Evolutionary conservation across 2,797 vertebrate genomes (phyloP), one percentile per base, ranked within the genome.

Genomic region (Esox masquinongy): DNA sequence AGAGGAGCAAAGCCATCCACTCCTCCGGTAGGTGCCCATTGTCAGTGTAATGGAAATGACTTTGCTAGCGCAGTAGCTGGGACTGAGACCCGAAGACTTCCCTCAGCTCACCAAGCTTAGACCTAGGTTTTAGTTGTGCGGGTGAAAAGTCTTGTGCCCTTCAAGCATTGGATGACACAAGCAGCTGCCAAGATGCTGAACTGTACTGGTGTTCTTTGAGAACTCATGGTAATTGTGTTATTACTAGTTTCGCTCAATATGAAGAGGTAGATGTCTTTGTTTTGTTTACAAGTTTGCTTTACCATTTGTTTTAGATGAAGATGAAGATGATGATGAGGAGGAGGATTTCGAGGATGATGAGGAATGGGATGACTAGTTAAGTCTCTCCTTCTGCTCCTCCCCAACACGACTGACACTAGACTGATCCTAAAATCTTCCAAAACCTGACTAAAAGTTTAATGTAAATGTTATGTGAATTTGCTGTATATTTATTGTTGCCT

Each of bases 1-100:
- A 97, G 94, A 97, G 98, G 95, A 98, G 96, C 95, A 97, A 97
- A 96, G 98, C 96, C 96, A 99, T 99, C 95, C 98, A 98, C 94
- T 99, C 97, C 92, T 99, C 97, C 93, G 98, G 98, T 99, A 84
- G 3, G 74, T 22, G 24, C 39, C 14, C 17, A 26, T 51, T n/a
- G 11, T 9, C 24, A 47, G n/a, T 43, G 67, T 66, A 24, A 66
- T 66, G 63, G 63, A 66, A 56, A n/a, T 22, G 19, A 56, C n/a
- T 56, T 22, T 22, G n/a, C n/a, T 56, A 2, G n/a, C 2, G 19
- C 2, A 56, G n/a, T 56, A n/a, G n/a, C 51, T n/a, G 19, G 19
- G 19, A 19, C 51, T n/a, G 19, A 8, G 7, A 19, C 53, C 53
- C 5, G 8, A 56, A 56, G 19, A 11, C 53, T 22, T 56, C 8